A percentile compares a stretch with the other conserved stretches of the same genome.
phyloP scores from a whole-genome alignment of 2,888 invertebrate genomes.

The Drosophila leonis region DNA sequence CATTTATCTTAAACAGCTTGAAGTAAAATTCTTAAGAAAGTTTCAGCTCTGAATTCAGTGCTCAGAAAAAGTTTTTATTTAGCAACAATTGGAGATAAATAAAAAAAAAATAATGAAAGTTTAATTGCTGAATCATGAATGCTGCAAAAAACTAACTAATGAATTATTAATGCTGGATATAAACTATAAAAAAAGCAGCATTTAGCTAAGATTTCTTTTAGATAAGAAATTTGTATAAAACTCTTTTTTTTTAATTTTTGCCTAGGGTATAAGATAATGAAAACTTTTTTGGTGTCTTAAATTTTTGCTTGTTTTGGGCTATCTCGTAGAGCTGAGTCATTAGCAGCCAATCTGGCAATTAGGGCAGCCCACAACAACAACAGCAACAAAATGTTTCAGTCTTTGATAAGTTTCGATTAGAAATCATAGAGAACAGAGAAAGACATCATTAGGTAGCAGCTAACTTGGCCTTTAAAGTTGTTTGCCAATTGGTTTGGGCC shows the following conservation, averaged over 20 bases:
- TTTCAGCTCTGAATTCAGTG: background rate
- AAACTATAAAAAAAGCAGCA: background rate
- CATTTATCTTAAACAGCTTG: background rate
- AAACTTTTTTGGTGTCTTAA: background rate
- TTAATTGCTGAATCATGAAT: background rate
- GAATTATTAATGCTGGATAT: background rate
- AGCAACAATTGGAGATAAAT: background rate
- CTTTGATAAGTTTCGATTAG: constrained; percentile 33
- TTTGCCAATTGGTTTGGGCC: constrained; percentile 29
- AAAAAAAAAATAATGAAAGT: no score
- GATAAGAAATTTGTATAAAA: background rate
- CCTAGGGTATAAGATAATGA: background rate
- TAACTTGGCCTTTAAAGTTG: constrained; percentile 8
- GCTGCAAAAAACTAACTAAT: background rate
- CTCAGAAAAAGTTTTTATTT: background rate
- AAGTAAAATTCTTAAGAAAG: background rate
- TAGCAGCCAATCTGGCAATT: constrained; percentile 36
- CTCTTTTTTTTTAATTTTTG: no score
- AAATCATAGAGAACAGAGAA: constrained; percentile 11
- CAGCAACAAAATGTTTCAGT: constrained; percentile 15
- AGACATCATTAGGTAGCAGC: constrained; percentile 29
- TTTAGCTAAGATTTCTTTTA: background rate
- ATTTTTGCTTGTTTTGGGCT: background rate
- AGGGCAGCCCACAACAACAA: constrained; percentile 13
- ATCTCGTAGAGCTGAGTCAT: constrained; percentile 31